A percentile compares a stretch with the other conserved stretches of the same genome.
Evolutionary conservation across 2,888 invertebrate genomes (phyloP).

Genomic region (Notodonta ziczac): DNA sequence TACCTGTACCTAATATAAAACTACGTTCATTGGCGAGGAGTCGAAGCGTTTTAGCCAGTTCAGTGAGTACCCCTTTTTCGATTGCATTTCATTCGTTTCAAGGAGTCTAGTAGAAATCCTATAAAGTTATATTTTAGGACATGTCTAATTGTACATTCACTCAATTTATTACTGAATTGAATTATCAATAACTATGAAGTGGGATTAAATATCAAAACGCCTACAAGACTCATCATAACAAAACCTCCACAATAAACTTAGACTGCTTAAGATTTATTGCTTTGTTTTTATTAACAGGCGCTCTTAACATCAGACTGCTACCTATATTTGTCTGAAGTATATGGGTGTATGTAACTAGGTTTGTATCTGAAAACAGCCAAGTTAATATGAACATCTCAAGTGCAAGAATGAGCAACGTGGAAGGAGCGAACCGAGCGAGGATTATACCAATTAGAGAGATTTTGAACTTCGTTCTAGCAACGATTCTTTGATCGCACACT

Average conservation of each 20-base stretch:
- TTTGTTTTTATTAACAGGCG: conserved; percentile 18
- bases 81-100: too few species aligned
- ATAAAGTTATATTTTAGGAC: too few species aligned
- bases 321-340: neutral
- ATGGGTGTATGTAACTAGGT: conserved; percentile 5
- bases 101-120: too few species aligned
- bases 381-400: conserved; percentile 41
- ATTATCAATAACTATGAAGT: too few species aligned
- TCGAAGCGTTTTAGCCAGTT: too few species aligned
- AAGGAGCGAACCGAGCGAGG: conserved; percentile 47
- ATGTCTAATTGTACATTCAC: too few species aligned
- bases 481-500: conserved; percentile 59
- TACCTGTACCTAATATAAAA: too few species aligned
- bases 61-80: too few species aligned
- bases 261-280: conserved; percentile 4
- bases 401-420: conserved; percentile 46
- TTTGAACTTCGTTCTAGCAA: conserved; percentile 53
- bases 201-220: neutral
- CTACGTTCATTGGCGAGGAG: too few species aligned
- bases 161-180: too few species aligned
- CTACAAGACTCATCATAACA: neutral
- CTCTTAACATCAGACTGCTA: neutral
- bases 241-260: too few species aligned
- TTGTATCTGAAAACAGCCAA: conserved; percentile 21
- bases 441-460: conserved; percentile 78